Percentiles rank a stretch among this genome's conserved stretches.
phyloP scores from a whole-genome alignment of 1,140 invertebrate genomes.

The Drosophila sturtevanti region DNA sequence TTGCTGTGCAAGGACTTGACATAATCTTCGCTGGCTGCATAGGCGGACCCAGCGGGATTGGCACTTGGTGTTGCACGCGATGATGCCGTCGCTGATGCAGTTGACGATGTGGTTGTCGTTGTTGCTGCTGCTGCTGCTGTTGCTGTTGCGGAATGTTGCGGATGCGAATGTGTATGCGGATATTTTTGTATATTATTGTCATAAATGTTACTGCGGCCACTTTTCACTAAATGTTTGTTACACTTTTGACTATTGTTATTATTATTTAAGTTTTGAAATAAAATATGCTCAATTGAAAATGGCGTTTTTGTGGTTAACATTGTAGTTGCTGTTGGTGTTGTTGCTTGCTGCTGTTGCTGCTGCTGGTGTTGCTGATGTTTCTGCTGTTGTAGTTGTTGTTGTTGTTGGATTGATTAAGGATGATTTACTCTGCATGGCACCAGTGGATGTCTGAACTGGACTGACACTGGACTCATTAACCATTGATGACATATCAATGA shows the following conservation, averaged over 20 bases:
- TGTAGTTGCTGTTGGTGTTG: conserved; percentile 55
- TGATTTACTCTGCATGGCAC: conserved; percentile 35
- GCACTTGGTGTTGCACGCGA: conserved; percentile 22
- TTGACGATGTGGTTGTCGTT: conserved; percentile 31
- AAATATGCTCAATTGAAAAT: conserved; percentile 82
- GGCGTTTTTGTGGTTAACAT: conserved; percentile 79
- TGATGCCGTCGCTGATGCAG: conserved; percentile 30
- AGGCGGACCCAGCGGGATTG: conserved; percentile 38
- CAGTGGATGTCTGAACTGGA: conserved; percentile 38
- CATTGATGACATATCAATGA: conserved; percentile 59
- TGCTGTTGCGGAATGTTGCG: conserved; percentile 20
- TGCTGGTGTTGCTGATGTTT: conserved; percentile 34
- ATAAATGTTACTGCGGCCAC: conserved; percentile 40
- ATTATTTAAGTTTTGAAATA: conserved; percentile 80
- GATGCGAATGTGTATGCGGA: conserved; percentile 28
- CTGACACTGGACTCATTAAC: conserved; percentile 64
- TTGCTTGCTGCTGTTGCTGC: conserved; percentile 34
- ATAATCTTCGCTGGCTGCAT: conserved; percentile 55
- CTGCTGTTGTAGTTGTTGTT: conserved; percentile 41
- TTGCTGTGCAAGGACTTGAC: conserved; percentile 49
- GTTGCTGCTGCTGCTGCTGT: background rate
- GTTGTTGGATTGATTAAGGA: conserved; percentile 39
- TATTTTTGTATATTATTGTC: conserved; percentile 65
- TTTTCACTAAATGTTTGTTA: conserved; percentile 46
- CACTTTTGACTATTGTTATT: conserved; percentile 52